These are phyloP conservation scores for Antrozous pallidus DNA, from an alignment of 2,797 vertebrate genomes.

Conservation along the genomic window DNA sequence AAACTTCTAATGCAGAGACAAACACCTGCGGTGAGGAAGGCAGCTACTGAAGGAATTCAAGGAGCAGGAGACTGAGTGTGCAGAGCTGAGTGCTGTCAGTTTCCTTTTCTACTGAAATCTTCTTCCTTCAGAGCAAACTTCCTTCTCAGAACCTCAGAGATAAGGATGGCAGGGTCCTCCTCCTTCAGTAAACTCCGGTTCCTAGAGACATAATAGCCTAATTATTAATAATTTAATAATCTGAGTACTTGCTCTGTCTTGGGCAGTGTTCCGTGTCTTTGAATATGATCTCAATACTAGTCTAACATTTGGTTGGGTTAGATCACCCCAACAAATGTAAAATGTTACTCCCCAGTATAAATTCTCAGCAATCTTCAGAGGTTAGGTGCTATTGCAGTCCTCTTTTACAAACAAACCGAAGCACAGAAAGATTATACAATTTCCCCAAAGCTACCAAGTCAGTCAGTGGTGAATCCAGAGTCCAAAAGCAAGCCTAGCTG, in stretches of 20 bases:
- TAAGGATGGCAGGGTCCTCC: constrained; percentile 93
- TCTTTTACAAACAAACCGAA: not conserved
- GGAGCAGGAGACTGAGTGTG: constrained; percentile 74
- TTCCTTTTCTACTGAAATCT: constrained; percentile 84
- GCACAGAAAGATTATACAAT: not conserved
- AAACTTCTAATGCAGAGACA: constrained; percentile 61
- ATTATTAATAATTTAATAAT: not conserved
- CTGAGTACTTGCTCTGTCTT: constrained; percentile 3
- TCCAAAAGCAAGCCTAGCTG: constrained; percentile 34
- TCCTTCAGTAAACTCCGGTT: constrained; percentile 91
- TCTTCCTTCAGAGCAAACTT: constrained; percentile 96
- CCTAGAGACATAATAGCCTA: constrained; percentile 71
- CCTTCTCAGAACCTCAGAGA: constrained; percentile 94
- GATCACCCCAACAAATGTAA: too few species aligned
- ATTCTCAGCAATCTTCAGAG: not conserved
- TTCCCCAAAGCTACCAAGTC: not conserved
- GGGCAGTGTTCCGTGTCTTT: not conserved
- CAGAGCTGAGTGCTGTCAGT: constrained; percentile 76
- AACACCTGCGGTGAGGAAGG: constrained; percentile 75
- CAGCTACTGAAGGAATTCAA: constrained; percentile 78
- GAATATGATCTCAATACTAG: not conserved
- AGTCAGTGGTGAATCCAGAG: not conserved
- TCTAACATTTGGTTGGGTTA: too few species aligned
- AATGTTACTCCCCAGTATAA: not conserved
- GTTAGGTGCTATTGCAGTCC: not conserved